Conservation (phyloP, 2,888 invertebrate species). For the Leptinotarsa haldemani region DNA sequence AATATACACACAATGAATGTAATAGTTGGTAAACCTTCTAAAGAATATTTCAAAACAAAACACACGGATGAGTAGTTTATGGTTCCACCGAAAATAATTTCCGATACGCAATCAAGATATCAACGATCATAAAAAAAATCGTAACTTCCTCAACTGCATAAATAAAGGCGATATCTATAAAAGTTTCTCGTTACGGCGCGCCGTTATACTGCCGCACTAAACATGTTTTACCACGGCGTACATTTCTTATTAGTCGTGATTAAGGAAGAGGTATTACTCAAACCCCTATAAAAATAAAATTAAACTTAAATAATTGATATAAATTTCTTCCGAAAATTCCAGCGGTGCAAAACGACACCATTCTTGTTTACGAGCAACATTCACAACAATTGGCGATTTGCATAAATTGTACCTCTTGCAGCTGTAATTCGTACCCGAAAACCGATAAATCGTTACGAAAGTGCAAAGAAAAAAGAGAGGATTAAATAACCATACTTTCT, state of each 20-base stretch:
- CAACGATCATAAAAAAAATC: conserved; percentile 3
- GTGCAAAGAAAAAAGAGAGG: conserved; percentile 14
- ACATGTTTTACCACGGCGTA: not conserved
- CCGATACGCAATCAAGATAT: not conserved
- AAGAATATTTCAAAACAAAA: not conserved
- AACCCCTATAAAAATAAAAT: conserved; percentile 21
- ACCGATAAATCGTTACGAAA: conserved; percentile 20
- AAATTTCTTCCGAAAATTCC: conserved; percentile 14
- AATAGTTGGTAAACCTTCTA: not conserved
- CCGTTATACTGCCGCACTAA: not conserved
- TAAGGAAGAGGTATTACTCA: conserved; percentile 16
- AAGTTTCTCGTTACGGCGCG: not conserved
- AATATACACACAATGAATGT: too few relatives aligned
- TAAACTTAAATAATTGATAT: conserved; percentile 25
- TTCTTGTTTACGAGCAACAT: conserved; percentile 25
- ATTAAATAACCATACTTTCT: conserved; percentile 24
- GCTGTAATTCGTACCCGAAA: conserved; percentile 5
- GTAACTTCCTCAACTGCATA: not conserved
- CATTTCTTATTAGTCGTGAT: conserved; percentile 15
- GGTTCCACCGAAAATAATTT: not conserved
- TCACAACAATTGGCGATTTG: conserved; percentile 24
- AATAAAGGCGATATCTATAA: conserved; percentile 2
- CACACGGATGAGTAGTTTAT: not conserved
- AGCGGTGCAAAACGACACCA: conserved; percentile 16
- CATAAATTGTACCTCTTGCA: conserved; percentile 21